Evolutionary conservation across 2,888 invertebrate species (phyloP).

Genomic region (Yponomeuta evonymella): DNA sequence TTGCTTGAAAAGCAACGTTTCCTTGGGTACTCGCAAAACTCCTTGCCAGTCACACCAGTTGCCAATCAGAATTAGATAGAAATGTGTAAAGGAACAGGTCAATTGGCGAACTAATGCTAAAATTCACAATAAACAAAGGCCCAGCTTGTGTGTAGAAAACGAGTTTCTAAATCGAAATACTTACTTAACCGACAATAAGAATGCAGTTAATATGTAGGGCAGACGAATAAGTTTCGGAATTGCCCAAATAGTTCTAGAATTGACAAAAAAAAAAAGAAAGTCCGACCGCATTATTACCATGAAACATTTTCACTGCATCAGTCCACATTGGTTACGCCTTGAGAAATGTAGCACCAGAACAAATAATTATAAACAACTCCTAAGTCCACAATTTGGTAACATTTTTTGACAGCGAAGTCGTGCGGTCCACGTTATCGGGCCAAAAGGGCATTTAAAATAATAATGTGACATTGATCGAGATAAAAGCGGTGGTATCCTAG

Average conservation of each 20-base stretch:
- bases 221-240: not conserved
- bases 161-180: no score
- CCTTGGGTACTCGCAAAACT: no score
- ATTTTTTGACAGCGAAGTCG: not conserved
- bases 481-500: not conserved
- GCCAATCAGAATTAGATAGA: no score
- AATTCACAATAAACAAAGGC: no score
- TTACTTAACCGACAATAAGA: no score
- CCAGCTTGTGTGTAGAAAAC: no score
- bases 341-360: not conserved
- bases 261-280: not conserved
- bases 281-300: not conserved
- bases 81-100: no score
- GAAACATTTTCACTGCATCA: not conserved
- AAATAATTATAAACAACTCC: not conserved
- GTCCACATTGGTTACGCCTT: not conserved
- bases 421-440: not conserved
- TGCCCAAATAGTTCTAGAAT: not conserved
- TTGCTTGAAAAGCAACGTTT: no score
- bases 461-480: not conserved
- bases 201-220: no score
- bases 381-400: not conserved
- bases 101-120: no score
- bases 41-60: no score
- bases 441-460: not conserved